Percentiles rank a stretch among this genome's conserved stretches.
Evolutionary conservation across 2,797 vertebrate species (phyloP).

Genomic region (Typhlichthys eigenmanni): DNA sequence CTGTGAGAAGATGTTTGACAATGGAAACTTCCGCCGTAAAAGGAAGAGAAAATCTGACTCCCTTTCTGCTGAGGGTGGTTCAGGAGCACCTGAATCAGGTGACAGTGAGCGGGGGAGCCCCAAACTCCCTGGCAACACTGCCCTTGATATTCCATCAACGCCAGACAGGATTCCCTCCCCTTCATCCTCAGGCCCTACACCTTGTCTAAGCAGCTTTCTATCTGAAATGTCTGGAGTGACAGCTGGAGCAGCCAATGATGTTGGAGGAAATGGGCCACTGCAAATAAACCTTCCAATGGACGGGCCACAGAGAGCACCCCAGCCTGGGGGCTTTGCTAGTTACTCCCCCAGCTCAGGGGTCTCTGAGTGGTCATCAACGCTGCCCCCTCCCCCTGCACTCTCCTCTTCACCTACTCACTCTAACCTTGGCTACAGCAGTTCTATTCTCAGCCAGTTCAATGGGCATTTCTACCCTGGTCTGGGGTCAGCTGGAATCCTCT

Average conservation of each 20-base stretch:
- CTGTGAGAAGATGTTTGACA: constrained; percentile 99
- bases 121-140: constrained; percentile 74
- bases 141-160: constrained; percentile 78
- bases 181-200: constrained; percentile 69
- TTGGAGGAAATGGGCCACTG: constrained; percentile 78
- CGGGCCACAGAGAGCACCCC: constrained; percentile 81
- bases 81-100: constrained; percentile 70
- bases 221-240: constrained; percentile 87
- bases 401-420: constrained; percentile 78
- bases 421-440: constrained; percentile 82
- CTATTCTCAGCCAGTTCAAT: constrained; percentile 88
- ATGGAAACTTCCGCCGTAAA: constrained; percentile 97
- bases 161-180: constrained; percentile 84
- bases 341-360: constrained; percentile 79
- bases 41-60: constrained; percentile 94
- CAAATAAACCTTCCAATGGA: constrained; percentile 84
- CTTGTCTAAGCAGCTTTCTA: constrained; percentile 91
- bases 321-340: constrained; percentile 81
- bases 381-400: constrained; percentile 67
- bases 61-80: constrained; percentile 59
- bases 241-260: constrained; percentile 60
- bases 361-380: constrained; percentile 74
- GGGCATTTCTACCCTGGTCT: constrained; percentile 89
- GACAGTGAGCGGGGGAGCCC: constrained; percentile 78
- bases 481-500: constrained; percentile 81